phyloP scores from a whole-genome alignment of 2,113 vertebrate species.

The Lanius ludovicianus region DNA sequence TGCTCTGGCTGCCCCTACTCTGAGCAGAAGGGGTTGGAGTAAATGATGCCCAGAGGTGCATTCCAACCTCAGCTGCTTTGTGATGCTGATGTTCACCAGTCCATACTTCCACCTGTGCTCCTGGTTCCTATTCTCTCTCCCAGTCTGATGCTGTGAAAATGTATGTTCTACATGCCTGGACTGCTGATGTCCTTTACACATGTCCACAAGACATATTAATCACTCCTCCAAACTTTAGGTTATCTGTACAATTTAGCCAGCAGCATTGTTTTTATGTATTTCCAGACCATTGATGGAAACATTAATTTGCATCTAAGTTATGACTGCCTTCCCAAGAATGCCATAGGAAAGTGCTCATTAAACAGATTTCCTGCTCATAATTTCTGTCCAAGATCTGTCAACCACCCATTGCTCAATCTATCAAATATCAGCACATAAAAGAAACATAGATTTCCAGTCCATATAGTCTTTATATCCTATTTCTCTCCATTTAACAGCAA shows the following conservation, averaged over 20 bases:
- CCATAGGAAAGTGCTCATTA: constrained; percentile 2
- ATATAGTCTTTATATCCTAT: background rate
- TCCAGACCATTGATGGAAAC: constrained; percentile 13
- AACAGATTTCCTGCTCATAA: constrained; percentile 7
- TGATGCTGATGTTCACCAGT: background rate
- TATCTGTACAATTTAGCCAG: background rate
- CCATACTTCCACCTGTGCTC: background rate
- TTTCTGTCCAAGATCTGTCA: constrained; percentile 15
- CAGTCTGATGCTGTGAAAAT: background rate
- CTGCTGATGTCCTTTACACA: background rate
- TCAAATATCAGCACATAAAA: constrained; percentile 3
- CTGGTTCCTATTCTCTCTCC: background rate
- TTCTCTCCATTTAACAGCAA: background rate
- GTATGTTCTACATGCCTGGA: background rate
- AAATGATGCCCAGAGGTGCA: background rate
- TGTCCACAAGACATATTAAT: background rate
- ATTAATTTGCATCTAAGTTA: constrained; percentile 24
- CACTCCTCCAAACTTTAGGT: background rate
- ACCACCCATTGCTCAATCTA: background rate
- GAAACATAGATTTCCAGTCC: background rate
- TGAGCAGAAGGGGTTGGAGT: background rate
- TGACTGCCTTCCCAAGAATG: background rate
- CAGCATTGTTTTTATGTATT: constrained; percentile 3
- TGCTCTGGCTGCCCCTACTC: background rate
- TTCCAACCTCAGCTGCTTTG: background rate